A percentile compares a stretch with the other conserved stretches of the same genome.
Evolutionary conservation across 2,888 invertebrate genomes (phyloP).

Genomic region (Pristionchus entomophagus): DNA sequence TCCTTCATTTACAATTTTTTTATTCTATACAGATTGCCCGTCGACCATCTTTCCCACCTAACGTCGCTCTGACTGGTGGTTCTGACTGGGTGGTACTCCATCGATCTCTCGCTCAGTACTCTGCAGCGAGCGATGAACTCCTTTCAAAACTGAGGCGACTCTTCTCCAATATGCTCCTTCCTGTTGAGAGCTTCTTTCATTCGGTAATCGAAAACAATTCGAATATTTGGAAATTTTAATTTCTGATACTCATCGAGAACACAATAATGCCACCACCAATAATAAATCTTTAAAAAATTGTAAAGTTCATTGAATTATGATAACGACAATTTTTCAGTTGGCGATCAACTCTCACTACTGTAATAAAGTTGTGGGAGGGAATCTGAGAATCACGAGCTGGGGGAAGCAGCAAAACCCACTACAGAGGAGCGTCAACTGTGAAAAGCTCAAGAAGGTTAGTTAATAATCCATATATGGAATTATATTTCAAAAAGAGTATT

Average conservation of each 20-base stretch:
- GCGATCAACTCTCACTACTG: conserved; percentile 93
- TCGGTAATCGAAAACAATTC: too few relatives aligned
- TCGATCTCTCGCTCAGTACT: conserved; percentile 87
- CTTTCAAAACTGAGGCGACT: conserved; percentile 63
- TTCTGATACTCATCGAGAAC: background rate
- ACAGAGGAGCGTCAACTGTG: conserved; percentile 83
- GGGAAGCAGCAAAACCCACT: conserved; percentile 89
- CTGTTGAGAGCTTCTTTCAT: conserved; percentile 90
- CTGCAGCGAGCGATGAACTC: conserved; percentile 77
- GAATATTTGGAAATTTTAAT: too few relatives aligned
- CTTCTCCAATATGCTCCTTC: conserved; percentile 70
- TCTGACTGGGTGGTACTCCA: conserved; percentile 97
- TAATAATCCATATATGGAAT: too few relatives aligned
- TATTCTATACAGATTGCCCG: too few relatives aligned
- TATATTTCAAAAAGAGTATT: too few relatives aligned
- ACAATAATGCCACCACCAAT: too few relatives aligned
- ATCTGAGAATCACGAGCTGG: conserved; percentile 98
- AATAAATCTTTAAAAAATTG: too few relatives aligned
- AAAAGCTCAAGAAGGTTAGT: conserved; percentile 85
- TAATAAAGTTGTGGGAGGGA: conserved; percentile 92
- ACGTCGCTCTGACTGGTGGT: conserved; percentile 92
- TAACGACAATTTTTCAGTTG: conserved; percentile 73
- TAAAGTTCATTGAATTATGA: too few relatives aligned
- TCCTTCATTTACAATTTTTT: too few relatives aligned
- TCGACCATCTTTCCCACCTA: conserved; percentile 69